Percentiles rank a stretch among this genome's conserved stretches.
These are phyloP conservation scores for Oeneis ivallda DNA, from an alignment of 2,888 invertebrate genomes.

Conservation along the genomic window DNA sequence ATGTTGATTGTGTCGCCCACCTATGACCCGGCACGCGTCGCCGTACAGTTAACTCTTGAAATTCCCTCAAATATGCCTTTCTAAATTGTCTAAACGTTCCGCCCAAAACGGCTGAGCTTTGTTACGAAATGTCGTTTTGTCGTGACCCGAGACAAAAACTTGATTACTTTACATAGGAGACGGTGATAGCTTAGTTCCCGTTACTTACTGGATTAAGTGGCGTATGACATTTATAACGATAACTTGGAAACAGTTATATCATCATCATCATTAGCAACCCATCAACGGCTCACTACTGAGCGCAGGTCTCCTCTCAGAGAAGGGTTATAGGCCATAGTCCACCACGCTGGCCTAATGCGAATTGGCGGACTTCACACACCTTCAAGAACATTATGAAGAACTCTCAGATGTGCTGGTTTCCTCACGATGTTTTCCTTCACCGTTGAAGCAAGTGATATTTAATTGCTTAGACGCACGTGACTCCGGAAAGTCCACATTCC, in stretches of 20 bases:
- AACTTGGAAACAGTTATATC: not conserved
- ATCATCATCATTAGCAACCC: too few species aligned
- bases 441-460: too few species aligned
- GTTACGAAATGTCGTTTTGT: conserved; percentile 20
- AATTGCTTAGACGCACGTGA: too few species aligned
- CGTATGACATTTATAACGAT: conserved; percentile 6
- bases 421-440: too few species aligned
- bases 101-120: conserved; percentile 21
- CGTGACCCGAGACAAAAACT: conserved; percentile 11
- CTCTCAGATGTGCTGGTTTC: too few species aligned
- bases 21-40: conserved; percentile 48
- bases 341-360: too few species aligned
- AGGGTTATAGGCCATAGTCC: too few species aligned
- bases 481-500: too few species aligned
- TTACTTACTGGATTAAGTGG: not conserved
- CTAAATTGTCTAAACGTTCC: conserved; percentile 30
- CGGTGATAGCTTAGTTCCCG: conserved; percentile 4
- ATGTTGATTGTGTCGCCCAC: conserved; percentile 44
- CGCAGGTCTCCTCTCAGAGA: too few species aligned
- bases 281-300: too few species aligned
- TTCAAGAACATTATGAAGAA: too few species aligned
- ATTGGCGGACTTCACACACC: too few species aligned
- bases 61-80: conserved; percentile 34
- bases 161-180: conserved; percentile 4
- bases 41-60: conserved; percentile 18